These are phyloP conservation scores for Andricus curvator DNA, from an alignment of 2,888 invertebrate species.

Conservation along the genomic window DNA sequence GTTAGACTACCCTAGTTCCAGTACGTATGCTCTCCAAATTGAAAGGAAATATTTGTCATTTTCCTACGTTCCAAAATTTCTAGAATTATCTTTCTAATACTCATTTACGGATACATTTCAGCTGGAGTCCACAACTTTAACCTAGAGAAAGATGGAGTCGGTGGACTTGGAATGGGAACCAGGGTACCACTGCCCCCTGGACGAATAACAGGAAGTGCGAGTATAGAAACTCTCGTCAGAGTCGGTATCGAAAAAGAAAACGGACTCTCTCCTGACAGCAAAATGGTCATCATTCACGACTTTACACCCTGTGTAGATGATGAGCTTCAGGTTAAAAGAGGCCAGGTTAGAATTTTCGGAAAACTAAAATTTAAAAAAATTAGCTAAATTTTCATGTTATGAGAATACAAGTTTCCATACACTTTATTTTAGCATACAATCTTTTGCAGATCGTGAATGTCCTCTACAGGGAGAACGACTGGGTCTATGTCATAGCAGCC, in stretches of 20 bases:
- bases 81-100: background rate
- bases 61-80: background rate
- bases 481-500: slow-evolving; percentile 97
- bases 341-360: slow-evolving; percentile 81
- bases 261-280: slow-evolving; percentile 94
- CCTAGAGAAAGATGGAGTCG: slow-evolving; percentile 84
- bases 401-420: background rate
- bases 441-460: slow-evolving; percentile 90
- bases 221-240: slow-evolving; percentile 92
- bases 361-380: background rate
- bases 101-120: slow-evolving; percentile 53
- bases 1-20: too few species aligned
- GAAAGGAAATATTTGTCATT: too few species aligned
- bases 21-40: too few species aligned
- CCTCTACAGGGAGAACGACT: slow-evolving; percentile 96
- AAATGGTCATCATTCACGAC: slow-evolving; percentile 96
- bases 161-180: slow-evolving; percentile 84
- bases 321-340: slow-evolving; percentile 91
- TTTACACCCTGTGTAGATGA: slow-evolving; percentile 97
- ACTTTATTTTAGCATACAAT: slow-evolving; percentile 40
- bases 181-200: slow-evolving; percentile 91
- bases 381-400: slow-evolving; percentile 10
- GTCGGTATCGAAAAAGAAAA: slow-evolving; percentile 96
- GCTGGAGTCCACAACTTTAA: slow-evolving; percentile 73
- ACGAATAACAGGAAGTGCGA: slow-evolving; percentile 95